These are phyloP conservation scores for Marronus borbonicus DNA, from an alignment of 2,888 invertebrate species.

Conservation along the genomic window DNA sequence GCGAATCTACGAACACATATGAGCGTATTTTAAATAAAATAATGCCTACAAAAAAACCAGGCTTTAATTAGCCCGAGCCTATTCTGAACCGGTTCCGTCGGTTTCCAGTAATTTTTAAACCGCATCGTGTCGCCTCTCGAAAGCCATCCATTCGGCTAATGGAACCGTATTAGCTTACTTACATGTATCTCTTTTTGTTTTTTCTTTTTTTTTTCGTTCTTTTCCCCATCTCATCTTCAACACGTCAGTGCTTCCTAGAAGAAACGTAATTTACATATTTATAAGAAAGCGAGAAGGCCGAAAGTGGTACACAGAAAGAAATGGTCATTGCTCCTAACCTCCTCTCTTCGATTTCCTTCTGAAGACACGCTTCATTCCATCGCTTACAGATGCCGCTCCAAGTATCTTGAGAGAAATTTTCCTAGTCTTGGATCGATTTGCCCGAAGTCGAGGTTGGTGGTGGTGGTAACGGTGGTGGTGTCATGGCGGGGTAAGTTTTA, in stretches of 20 bases:
- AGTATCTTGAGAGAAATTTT: slow-evolving; percentile 38
- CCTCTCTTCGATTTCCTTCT: slow-evolving; percentile 14
- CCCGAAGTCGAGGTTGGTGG: slow-evolving; percentile 9
- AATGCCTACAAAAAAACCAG: slow-evolving; percentile 20
- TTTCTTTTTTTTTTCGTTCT: not conserved
- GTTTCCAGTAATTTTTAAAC: slow-evolving; percentile 25
- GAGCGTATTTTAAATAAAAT: slow-evolving; percentile 15
- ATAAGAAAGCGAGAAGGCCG: slow-evolving; percentile 16
- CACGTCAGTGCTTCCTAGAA: slow-evolving; percentile 30
- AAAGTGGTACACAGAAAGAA: not conserved
- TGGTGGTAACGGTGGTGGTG: slow-evolving; percentile 36
- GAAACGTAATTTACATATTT: slow-evolving; percentile 39
- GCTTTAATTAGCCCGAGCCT: slow-evolving; percentile 18
- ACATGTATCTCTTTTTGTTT: slow-evolving; percentile 18
- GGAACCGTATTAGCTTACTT: slow-evolving; percentile 30
- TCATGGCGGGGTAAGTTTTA: slow-evolving; percentile 40
- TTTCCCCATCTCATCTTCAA: not conserved
- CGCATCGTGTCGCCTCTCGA: slow-evolving; percentile 3
- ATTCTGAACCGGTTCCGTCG: slow-evolving; percentile 27
- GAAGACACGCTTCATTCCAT: slow-evolving; percentile 33
- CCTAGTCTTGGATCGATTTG: slow-evolving; percentile 32
- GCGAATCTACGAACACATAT: slow-evolving; percentile 8
- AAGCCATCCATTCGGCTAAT: slow-evolving; percentile 21
- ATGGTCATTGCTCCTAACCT: slow-evolving; percentile 20
- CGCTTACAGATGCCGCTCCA: slow-evolving; percentile 46